Percentiles rank a stretch among this genome's conserved stretches.
These are phyloP conservation scores for Indri indri DNA, from an alignment of 2,113 vertebrate species.

Conservation along the genomic window DNA sequence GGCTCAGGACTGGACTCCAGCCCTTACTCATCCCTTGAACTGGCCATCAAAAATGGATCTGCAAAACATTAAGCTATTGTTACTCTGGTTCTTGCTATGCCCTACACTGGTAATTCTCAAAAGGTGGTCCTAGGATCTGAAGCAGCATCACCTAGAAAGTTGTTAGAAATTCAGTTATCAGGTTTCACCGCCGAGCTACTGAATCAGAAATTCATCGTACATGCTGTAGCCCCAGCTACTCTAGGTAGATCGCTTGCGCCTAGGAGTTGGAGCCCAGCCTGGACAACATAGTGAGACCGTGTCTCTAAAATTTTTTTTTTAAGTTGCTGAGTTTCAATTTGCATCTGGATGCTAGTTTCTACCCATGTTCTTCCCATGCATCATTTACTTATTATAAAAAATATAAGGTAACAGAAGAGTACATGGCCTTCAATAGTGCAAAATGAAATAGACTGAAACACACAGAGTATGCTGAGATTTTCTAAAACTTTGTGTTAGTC, in stretches of 20 bases:
- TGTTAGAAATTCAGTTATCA: background rate
- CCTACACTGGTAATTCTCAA: background rate
- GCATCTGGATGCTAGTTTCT: background rate
- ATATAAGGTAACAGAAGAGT: background rate
- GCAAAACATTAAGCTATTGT: background rate
- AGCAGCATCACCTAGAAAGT: background rate
- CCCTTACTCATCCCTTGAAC: background rate
- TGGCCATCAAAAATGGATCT: background rate
- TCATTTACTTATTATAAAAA: background rate
- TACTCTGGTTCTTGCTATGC: background rate
- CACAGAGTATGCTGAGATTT: background rate
- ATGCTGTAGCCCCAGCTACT: too few species aligned
- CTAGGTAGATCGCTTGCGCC: too few species aligned
- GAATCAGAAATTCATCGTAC: background rate
- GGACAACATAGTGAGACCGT: too few species aligned
- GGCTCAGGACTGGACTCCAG: background rate
- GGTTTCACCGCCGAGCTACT: background rate
- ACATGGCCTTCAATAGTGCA: background rate
- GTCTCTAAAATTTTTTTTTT: too few species aligned
- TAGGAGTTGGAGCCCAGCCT: too few species aligned
- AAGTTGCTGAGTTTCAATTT: background rate
- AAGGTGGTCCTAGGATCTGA: background rate
- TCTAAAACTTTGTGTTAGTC: background rate
- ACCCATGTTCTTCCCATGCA: background rate
- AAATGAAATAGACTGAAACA: background rate